A percentile compares a stretch with the other conserved stretches of the same genome.
phyloP scores from a whole-genome alignment of 2,113 vertebrate species.

The Meriones unguiculatus region DNA sequence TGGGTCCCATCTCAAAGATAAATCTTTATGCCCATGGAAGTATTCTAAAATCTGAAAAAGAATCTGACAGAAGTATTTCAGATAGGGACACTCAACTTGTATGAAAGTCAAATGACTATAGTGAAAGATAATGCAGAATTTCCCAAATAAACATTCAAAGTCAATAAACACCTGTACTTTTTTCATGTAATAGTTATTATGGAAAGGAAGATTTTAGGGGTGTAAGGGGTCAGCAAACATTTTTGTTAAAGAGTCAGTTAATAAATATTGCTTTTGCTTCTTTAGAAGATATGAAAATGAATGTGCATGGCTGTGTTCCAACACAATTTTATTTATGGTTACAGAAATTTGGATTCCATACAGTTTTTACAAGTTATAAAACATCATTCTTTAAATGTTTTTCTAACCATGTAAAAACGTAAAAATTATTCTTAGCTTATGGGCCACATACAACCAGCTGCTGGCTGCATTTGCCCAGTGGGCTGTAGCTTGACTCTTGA shows the following conservation, averaged over 20 bases:
- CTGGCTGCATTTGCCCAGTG: neutral
- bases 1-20: neutral
- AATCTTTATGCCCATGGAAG: neutral
- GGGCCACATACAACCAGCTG: neutral
- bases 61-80: neutral
- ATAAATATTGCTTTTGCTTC: conserved; percentile 4
- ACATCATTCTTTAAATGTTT: conserved; percentile 59
- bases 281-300: neutral
- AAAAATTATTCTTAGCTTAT: neutral
- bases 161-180: neutral
- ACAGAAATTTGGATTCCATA: conserved; percentile 16
- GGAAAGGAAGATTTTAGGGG: conserved; percentile 10
- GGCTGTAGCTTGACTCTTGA: neutral
- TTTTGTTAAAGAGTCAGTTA: neutral
- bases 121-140: neutral
- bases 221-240: neutral
- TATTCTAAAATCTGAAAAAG: neutral
- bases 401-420: conserved; percentile 38
- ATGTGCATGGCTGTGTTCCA: neutral
- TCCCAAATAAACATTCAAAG: conserved; percentile 18
- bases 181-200: neutral
- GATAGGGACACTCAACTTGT: neutral
- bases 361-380: conserved; percentile 52
- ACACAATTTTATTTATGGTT: conserved; percentile 43
- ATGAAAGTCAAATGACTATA: neutral